A percentile compares a stretch with the other conserved stretches of the same genome.
phyloP scores from a whole-genome alignment of 2,888 invertebrate genomes.

The Chrysolina haemoptera region DNA sequence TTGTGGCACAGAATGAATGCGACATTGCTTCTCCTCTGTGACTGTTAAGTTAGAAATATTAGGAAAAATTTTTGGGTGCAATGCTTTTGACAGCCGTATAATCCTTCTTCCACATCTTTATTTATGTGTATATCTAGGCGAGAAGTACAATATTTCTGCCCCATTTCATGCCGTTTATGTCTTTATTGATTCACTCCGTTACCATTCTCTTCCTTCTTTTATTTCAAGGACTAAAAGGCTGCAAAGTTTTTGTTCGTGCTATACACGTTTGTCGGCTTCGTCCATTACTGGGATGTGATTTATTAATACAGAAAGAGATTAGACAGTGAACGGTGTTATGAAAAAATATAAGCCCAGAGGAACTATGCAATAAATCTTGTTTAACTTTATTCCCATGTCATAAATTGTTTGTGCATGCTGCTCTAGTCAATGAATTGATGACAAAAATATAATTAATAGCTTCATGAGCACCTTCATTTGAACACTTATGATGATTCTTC shows the following conservation, averaged over 20 bases:
- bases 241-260: constrained; percentile 4
- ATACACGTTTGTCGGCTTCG: constrained; percentile 16
- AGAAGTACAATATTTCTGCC: constrained; percentile 1
- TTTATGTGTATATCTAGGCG: constrained; percentile 13
- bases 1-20: no score
- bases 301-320: constrained; percentile 41
- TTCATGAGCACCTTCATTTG: neutral
- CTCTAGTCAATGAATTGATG: constrained; percentile 8
- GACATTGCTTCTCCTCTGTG: no score
- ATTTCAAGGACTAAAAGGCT: constrained; percentile 9
- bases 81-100: constrained; percentile 9
- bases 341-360: constrained; percentile 48
- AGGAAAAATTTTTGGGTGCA: neutral
- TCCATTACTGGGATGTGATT: constrained; percentile 34
- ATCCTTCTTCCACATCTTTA: constrained; percentile 2
- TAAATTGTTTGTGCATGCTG: neutral
- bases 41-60: no score
- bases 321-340: constrained; percentile 45
- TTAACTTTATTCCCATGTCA: constrained; percentile 39
- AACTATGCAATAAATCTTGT: constrained; percentile 49
- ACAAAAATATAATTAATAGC: neutral
- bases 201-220: constrained; percentile 10
- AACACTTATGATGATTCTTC: neutral
- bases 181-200: constrained; percentile 17
- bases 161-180: constrained; percentile 17